Conservation (phyloP, 2,888 invertebrate genomes). For the Drosophila mimica region DNA sequence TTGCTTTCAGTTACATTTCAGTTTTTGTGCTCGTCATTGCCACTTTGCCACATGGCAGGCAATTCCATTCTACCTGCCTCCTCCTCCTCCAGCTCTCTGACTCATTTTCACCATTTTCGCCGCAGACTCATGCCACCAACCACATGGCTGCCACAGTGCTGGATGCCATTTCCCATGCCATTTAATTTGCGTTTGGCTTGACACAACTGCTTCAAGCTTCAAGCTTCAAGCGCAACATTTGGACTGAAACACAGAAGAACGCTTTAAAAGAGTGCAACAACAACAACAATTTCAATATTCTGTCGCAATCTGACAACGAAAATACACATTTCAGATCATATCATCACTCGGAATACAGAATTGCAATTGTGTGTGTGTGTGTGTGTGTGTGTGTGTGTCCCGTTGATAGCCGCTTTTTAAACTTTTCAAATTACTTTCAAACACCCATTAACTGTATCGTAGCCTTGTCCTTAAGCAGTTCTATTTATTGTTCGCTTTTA, state of each 20-base stretch:
- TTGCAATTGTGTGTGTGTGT: neutral
- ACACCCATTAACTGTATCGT: neutral
- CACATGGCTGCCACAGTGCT: constrained; percentile 4
- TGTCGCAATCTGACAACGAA: constrained; percentile 1
- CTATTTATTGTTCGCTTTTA: neutral
- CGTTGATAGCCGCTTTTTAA: neutral
- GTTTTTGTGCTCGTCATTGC: constrained; percentile 54
- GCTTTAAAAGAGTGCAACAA: constrained; percentile 31
- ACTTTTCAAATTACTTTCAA: neutral
- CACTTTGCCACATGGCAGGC: constrained; percentile 64
- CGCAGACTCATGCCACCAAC: neutral
- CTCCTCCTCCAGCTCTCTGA: neutral
- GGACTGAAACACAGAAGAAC: constrained; percentile 18
- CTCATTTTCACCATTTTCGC: neutral
- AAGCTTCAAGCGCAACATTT: constrained; percentile 18
- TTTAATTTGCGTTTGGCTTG: constrained; percentile 17
- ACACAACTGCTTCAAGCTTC: constrained; percentile 5
- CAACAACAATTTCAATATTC: constrained; percentile 8
- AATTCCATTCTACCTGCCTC: constrained; percentile 36
- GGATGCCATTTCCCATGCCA: constrained; percentile 1
- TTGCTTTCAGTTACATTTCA: constrained; percentile 45
- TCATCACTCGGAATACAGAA: neutral
- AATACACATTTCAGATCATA: constrained; percentile 10
- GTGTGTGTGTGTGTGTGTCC: neutral
- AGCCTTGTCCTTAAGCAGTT: neutral